Evolutionary conservation across 2,888 invertebrate genomes (phyloP).

Genomic region (Callyntrura sp.): DNA sequence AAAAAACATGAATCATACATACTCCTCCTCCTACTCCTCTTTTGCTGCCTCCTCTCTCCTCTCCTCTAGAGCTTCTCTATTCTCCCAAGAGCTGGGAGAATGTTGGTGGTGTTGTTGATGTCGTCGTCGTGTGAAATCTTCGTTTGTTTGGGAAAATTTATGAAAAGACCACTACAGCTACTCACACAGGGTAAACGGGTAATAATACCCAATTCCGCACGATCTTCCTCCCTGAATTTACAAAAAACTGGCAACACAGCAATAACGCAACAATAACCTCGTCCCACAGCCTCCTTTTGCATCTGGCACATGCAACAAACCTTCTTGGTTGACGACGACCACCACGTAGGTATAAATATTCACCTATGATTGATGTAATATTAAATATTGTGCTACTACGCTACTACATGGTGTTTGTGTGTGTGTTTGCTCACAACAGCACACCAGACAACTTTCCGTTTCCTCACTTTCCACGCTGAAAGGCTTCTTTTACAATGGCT

Average conservation of each 20-base stretch:
- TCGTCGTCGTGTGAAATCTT: conserved; percentile 65
- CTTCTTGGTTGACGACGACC: not conserved
- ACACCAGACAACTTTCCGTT: conserved; percentile 70
- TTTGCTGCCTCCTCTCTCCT: no score
- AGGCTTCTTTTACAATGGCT: conserved; percentile 5
- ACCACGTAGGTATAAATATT: not conserved
- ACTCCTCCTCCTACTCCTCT: conserved; percentile 53
- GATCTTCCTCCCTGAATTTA: conserved; percentile 60
- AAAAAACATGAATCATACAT: conserved; percentile 51
- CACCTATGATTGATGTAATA: no score
- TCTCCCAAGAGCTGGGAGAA: not conserved
- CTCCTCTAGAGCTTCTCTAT: no score
- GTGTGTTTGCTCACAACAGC: conserved; percentile 14
- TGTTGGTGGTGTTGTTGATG: not conserved
- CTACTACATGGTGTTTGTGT: not conserved
- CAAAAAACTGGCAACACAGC: not conserved
- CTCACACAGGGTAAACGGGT: conserved; percentile 49
- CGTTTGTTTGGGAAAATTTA: conserved; percentile 28
- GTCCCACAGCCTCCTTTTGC: not conserved
- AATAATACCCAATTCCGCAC: conserved; percentile 47
- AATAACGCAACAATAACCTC: not conserved
- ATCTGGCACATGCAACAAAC: not conserved
- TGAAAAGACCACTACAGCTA: conserved; percentile 48
- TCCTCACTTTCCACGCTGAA: conserved; percentile 69
- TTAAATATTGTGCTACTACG: no score